These are phyloP conservation scores for Atopsyche davidsoni DNA, from an alignment of 1,140 invertebrate genomes.

Conservation along the genomic window DNA sequence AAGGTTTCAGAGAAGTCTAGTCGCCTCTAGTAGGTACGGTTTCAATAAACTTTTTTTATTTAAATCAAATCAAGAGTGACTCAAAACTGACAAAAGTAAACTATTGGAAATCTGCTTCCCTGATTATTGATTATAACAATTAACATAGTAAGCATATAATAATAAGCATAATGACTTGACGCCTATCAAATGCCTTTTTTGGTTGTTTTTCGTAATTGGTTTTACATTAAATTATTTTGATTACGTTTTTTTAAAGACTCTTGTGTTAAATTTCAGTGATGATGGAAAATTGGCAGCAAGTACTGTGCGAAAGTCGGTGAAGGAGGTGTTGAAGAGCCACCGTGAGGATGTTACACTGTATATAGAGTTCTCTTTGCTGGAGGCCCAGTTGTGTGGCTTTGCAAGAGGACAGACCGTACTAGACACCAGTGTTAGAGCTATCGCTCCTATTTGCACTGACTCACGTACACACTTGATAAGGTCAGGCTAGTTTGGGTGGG, in stretches of 20 bases:
- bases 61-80: too few species aligned
- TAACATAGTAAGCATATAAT: too few species aligned
- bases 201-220: too few species aligned
- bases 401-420: slow-evolving; percentile 18
- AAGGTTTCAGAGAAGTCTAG: slow-evolving; percentile 12
- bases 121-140: too few species aligned
- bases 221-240: too few species aligned
- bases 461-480: slow-evolving; percentile 20
- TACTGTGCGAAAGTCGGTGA: slow-evolving; percentile 17
- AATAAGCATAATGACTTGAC: too few species aligned
- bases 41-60: too few species aligned
- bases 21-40: slow-evolving; percentile 13
- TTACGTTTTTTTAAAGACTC: too few species aligned
- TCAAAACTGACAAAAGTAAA: too few species aligned
- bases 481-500: background rate
- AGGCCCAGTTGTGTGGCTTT: slow-evolving; percentile 14
- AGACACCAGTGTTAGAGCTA: slow-evolving; percentile 14
- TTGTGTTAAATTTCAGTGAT: too few species aligned
- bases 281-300: background rate
- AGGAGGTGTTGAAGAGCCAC: slow-evolving; percentile 22
- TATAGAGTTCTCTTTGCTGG: slow-evolving; percentile 21
- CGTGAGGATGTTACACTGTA: slow-evolving; percentile 20
- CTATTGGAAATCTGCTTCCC: too few species aligned
- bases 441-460: slow-evolving; percentile 8
- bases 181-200: too few species aligned